Percentiles rank a stretch among this genome's conserved stretches.
Conservation (phyloP, 2,113 vertebrate genomes). For the Tichodroma muraria region DNA sequence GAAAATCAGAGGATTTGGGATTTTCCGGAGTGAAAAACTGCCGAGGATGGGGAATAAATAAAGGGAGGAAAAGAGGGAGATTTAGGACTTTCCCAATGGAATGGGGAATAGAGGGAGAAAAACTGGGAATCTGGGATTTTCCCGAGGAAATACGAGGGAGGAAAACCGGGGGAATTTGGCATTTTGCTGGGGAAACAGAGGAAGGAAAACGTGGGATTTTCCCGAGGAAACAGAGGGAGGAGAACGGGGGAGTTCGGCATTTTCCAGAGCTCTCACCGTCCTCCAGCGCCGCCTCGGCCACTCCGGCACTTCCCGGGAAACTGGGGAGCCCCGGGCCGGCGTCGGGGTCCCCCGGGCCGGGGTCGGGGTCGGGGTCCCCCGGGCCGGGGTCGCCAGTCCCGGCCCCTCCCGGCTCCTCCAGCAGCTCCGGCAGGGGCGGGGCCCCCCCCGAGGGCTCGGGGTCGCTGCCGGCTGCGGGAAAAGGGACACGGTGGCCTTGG, state of each 20-base stretch:
- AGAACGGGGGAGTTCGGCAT: neutral
- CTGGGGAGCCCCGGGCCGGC: neutral
- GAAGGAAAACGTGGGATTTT: too few species aligned
- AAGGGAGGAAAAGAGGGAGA: neutral
- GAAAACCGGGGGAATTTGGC: neutral
- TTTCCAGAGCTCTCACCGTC: slow-evolving; percentile 48
- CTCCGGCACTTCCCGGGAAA: neutral
- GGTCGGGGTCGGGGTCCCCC: neutral
- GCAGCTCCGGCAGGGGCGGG: neutral
- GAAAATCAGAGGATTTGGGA: accelerated
- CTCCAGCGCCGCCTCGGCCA: slow-evolving; percentile 68
- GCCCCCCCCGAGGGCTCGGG: neutral
- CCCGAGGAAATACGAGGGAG: neutral
- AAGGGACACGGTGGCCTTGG: neutral
- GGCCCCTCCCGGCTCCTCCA: neutral
- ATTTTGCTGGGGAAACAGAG: too few species aligned
- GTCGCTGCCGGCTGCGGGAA: neutral
- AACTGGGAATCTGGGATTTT: neutral
- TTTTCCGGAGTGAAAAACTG: too few species aligned
- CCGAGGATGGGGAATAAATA: too few species aligned
- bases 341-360: neutral
- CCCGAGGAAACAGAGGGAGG: too few species aligned
- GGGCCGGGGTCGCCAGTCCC: neutral
- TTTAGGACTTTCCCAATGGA: neutral
- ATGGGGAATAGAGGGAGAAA: neutral